Evolutionary conservation across 2,113 vertebrate genomes (phyloP).

Genomic region (Opisthocomus hoazin): DNA sequence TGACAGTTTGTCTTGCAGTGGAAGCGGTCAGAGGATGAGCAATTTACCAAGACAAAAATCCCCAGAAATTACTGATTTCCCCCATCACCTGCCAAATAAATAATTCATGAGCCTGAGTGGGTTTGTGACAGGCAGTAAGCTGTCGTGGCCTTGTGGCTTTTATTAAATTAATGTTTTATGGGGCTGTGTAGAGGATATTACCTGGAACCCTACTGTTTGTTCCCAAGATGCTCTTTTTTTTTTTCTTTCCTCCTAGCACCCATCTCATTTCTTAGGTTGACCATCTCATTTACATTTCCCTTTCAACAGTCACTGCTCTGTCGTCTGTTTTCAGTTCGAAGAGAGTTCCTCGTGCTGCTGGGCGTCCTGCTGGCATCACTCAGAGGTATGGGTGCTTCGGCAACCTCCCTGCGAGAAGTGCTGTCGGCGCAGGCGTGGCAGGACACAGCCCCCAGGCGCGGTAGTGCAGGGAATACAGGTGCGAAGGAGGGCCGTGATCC

Average conservation of each 20-base stretch:
- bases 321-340: neutral
- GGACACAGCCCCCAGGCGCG: rapidly evolving
- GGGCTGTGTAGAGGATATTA: neutral
- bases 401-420: neutral
- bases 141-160: neutral
- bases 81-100: neutral
- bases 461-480: neutral
- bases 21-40: neutral
- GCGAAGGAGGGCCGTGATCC: neutral
- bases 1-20: neutral
- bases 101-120: neutral
- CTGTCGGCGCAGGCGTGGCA: rapidly evolving
- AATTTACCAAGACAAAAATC: neutral
- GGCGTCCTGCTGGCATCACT: rapidly evolving
- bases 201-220: neutral
- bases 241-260: neutral
- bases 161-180: neutral
- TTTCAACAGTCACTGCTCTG: neutral
- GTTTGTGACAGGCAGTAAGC: neutral
- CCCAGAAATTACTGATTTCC: neutral
- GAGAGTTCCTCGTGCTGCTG: neutral
- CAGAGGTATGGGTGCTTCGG: neutral
- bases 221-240: neutral
- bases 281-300: neutral
- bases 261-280: neutral